Evolutionary conservation across 2,888 invertebrate species (phyloP).

Genomic region (Disparrhopalites patrizii): DNA sequence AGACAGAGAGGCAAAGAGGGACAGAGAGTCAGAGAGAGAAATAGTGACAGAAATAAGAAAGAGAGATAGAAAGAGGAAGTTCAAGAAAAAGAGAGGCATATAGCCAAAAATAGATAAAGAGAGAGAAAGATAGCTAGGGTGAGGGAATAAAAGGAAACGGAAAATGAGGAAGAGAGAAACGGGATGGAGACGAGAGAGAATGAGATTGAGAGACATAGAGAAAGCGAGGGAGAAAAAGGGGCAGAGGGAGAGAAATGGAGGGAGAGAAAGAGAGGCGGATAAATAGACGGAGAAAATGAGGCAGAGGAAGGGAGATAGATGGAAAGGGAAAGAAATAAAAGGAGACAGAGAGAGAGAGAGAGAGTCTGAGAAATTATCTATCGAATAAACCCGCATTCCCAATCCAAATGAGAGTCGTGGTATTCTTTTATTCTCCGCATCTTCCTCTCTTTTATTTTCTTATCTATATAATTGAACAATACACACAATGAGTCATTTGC

Average conservation of each 20-base stretch:
- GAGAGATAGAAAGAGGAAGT: neutral
- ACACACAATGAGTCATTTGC: conserved; percentile 25
- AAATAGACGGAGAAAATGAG: neutral
- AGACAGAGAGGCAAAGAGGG: too few species aligned
- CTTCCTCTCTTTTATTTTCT: conserved; percentile 18
- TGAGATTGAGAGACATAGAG: neutral
- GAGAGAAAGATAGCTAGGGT: too few species aligned
- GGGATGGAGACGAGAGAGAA: neutral
- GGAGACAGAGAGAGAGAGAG: conserved; percentile 7
- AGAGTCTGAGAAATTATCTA: conserved; percentile 34
- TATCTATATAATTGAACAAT: conserved; percentile 10
- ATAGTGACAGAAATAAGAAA: neutral
- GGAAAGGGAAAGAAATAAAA: neutral
- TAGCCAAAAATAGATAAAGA: neutral
- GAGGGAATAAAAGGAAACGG: neutral
- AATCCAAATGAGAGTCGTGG: conserved; percentile 30
- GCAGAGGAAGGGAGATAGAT: neutral
- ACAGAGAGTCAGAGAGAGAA: too few species aligned
- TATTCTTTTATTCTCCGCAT: conserved; percentile 13
- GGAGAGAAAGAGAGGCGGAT: too few species aligned
- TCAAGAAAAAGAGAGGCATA: neutral
- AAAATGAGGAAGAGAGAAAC: too few species aligned
- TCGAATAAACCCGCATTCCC: conserved; percentile 38
- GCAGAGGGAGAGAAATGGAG: neutral
- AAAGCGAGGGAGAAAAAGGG: too few species aligned